These are phyloP conservation scores for Hydractinia symbiolongicarpus DNA, from an alignment of 30 jellyfish, hydroid and myxozoan genomes.

Conservation along the genomic window DNA sequence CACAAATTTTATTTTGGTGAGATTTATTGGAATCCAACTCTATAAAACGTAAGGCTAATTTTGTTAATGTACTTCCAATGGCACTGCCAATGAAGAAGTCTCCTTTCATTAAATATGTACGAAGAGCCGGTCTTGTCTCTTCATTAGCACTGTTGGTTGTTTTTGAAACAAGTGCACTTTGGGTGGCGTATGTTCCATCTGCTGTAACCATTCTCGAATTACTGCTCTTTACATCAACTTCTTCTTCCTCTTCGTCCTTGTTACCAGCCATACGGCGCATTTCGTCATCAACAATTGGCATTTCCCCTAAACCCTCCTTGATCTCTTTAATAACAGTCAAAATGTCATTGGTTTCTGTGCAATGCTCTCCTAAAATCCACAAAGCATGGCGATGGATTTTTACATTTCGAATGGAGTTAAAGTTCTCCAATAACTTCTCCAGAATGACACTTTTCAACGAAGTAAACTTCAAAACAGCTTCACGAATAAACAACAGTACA, in stretches of 20 bases:
- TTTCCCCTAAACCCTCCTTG: conserved; percentile 77
- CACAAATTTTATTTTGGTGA: conserved; percentile 62
- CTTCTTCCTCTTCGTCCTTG: conserved; percentile 48
- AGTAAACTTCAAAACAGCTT: conserved; percentile 81
- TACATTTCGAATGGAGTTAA: conserved; percentile 68
- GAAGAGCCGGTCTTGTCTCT: conserved; percentile 77
- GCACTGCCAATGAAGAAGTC: conserved; percentile 92
- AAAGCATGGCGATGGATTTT: conserved; percentile 92
- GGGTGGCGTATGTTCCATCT: conserved; percentile 95
- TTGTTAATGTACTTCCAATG: conserved; percentile 80
- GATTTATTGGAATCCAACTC: conserved; percentile 45
- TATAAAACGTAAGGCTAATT: conserved; percentile 64
- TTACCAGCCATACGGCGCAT: conserved; percentile 76
- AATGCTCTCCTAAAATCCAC: conserved; percentile 94
- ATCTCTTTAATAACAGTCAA: conserved; percentile 71
- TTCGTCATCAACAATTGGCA: conserved; percentile 93
- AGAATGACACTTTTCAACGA: conserved; percentile 67
- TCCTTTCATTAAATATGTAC: conserved; percentile 73
- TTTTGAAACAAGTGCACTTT: conserved; percentile 73
- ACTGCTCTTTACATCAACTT: conserved; percentile 17
- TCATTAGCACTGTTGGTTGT: conserved; percentile 33
- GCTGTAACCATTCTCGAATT: conserved; percentile 75
- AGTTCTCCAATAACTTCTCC: conserved; percentile 84
- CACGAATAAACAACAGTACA: conserved; percentile 83
- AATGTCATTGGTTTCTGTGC: conserved; percentile 66